phyloP scores from a whole-genome alignment of 2,113 vertebrate genomes.

The Cettia cetti region DNA sequence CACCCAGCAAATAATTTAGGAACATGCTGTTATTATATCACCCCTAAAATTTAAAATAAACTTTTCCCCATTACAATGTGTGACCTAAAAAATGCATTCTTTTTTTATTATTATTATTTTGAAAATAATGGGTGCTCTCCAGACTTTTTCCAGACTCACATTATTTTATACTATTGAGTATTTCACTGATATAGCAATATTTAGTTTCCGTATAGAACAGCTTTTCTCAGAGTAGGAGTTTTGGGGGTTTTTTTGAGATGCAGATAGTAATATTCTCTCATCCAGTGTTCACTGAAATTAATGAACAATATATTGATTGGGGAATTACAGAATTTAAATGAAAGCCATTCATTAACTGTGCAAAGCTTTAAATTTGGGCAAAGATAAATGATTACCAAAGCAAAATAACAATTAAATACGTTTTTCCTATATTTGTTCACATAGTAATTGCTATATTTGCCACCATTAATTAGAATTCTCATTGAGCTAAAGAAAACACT shows the following conservation, averaged over 20 bases:
- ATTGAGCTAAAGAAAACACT: not conserved
- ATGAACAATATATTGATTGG: not conserved
- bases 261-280: not conserved
- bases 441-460: not conserved
- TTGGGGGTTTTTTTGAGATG: not conserved
- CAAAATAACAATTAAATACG: constrained; percentile 3
- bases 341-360: constrained; percentile 11
- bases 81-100: not conserved
- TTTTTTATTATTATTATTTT: not conserved
- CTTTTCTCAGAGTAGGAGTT: not conserved
- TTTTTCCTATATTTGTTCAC: not conserved
- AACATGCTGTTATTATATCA: not conserved
- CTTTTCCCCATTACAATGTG: not conserved
- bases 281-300: not conserved
- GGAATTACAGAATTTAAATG: constrained; percentile 23
- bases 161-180: not conserved
- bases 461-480: not conserved
- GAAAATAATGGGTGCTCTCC: not conserved
- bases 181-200: not conserved
- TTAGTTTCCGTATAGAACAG: not conserved
- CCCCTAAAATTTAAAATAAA: not conserved
- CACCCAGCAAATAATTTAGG: not conserved
- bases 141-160: not conserved
- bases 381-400: constrained; percentile 31
- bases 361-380: constrained; percentile 1